Base-by-base conservation (phyloP, 64 coral and sea anemone genomes). In the Actinia tenebrosa region DNA sequence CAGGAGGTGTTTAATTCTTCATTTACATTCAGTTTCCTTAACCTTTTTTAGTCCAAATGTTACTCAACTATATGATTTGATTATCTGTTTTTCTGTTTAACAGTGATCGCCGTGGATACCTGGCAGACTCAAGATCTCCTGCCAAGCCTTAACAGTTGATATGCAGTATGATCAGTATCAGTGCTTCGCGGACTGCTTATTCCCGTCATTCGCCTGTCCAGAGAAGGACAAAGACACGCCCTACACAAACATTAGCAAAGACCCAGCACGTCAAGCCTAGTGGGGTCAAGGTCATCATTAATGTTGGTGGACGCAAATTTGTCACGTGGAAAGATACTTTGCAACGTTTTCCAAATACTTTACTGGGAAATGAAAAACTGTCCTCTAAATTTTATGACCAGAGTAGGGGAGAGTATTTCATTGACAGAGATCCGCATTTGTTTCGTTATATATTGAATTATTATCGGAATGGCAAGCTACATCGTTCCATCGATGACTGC, bases 381-480 rank as follows among this genome's bases (percentile, higher is more conserved):
- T 92, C 88, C 0, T 87, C 94, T 16, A 83, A 83, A 19, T 96
- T 93, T 93, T 96, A 96, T 25, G 94, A 96, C 85, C 60, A 93
- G 85, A 83, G 78, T 86, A 96, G 83, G 77, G 92, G 92, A 50
- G 94, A 96, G 61, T 93, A 91, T 59, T 96, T 96, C 19, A 96
- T 96, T 71, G 94, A 96, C 71, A 88, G 94, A 8, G 94, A 96
- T 71, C 94, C 94, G 16, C 91, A 96, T 75, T 88, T 96, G n/a
- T 96, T 96, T 88, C 94, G 94, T 54, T 96, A 96, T 10, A 96
- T 96, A 50, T 86, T 96, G 71, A 96, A 90, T 84, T 96, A 96
- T 71, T 96, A 96, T 82, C 88, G 89, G 10, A 93, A 89, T 62
- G 94, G 94, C 3, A 96, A 93, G 69, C 94, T 96, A 19, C 94